Base-by-base conservation (phyloP, 1,140 invertebrate genomes). In the Cherax quadricarinatus region DNA sequence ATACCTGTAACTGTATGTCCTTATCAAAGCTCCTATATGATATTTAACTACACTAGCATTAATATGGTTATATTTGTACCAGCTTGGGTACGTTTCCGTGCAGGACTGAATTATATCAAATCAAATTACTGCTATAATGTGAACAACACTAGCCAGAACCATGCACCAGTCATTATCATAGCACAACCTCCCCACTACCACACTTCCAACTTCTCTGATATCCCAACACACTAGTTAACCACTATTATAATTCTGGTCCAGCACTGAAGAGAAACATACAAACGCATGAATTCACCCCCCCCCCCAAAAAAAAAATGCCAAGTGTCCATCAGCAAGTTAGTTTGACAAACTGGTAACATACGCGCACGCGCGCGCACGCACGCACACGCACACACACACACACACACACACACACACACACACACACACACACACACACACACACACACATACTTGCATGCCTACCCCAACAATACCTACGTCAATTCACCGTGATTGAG, bases 341-440 rank as follows among this genome's bases (percentile, higher is more conserved):
- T 7, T 57, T 14, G 53, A 57, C 53, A 41, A 41, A 9, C 53
- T 57, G 53, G 53, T 9, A 57, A 14, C 53, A 1, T 14, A 57
- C 12, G 53, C 12, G 12, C 5, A 12, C 12, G 53, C 4, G 53
- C 12, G 12, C 53, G 12, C 53, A 30, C 73, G 18, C 73, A 75
- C 73, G 5, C 73, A 75, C 73, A 82, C 3, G 5, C 80, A 82
- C 80, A 82, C 80, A 51, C 21, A 79, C 78, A 79, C 78, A n/a
- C 78, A 41, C 24, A 41, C 75, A 79, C 78, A 82, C 12, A 14
- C 24, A 16, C 14, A 14, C 24, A 53, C 48, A 82, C 24, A 79
- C 78, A n/a, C 21, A n/a, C 80, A 82, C 41, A 82, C 80, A 82
- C 41, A 82, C 80, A 82, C 78, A 79, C 78, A 79, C 78, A 79